phyloP scores from a whole-genome alignment of 2,113 vertebrate genomes.

The Esox niger region DNA sequence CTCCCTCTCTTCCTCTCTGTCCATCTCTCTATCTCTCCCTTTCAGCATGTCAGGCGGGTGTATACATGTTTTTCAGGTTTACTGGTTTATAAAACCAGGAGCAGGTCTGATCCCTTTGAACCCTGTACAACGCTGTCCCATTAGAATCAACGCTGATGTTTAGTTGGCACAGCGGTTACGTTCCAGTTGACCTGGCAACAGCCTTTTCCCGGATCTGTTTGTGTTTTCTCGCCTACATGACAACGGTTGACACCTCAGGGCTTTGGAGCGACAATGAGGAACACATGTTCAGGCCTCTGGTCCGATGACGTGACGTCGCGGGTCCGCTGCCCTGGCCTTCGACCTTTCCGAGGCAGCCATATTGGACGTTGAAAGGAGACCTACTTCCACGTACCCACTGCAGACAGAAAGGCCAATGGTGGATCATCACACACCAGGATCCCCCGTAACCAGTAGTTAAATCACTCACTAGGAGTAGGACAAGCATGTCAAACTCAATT shows the following conservation, averaged over 20 bases:
- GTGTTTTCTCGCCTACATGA: no score
- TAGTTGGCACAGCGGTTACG: no score
- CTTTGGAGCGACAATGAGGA: slow-evolving; percentile 8
- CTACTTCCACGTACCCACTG: slow-evolving; percentile 58
- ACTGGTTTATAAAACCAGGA: not conserved
- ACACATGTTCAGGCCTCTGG: slow-evolving; percentile 19
- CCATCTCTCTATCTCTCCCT: not conserved
- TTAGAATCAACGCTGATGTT: not conserved
- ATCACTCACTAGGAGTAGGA: slow-evolving; percentile 56
- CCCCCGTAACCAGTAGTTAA: slow-evolving; percentile 69
- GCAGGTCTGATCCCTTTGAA: not conserved
- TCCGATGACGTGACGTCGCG: slow-evolving; percentile 8
- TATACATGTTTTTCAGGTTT: not conserved
- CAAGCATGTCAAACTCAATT: slow-evolving; percentile 40
- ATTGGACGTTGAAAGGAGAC: slow-evolving; percentile 60
- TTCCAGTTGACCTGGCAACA: not conserved
- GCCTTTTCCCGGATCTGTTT: no score
- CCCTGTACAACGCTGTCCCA: not conserved
- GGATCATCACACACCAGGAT: slow-evolving; percentile 54
- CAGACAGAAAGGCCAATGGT: slow-evolving; percentile 46
- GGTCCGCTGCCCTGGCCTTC: not conserved
- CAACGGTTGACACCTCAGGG: no score
- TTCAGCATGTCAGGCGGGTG: not conserved
- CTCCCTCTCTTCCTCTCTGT: not conserved
- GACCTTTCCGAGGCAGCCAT: not conserved